Base-by-base conservation (phyloP, 2,797 vertebrate genomes). In the Threskiornis aethiopicus region DNA sequence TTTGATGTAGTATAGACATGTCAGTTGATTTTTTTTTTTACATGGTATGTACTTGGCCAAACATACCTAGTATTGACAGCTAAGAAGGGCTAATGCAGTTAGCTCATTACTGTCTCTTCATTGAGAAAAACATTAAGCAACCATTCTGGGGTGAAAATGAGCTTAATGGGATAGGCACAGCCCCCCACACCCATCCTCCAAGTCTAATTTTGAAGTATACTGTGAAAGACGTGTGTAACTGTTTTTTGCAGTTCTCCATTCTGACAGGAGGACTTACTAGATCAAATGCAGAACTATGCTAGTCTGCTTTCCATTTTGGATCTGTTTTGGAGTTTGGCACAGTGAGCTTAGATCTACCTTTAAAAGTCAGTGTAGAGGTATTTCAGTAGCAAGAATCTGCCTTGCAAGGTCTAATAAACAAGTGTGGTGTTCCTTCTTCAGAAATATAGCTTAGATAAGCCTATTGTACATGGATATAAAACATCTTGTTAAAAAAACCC, bases 61-160 rank as follows among this genome's bases (percentile, higher is more conserved):
- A 24, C 11, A 24, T 18, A 41, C 7, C 11, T 46, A 1, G 37
- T 22, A 0, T 9, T 70, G 16, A 26, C 57, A 59, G 37, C n/a
- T 54, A 16, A 75, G 57, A 61, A 47, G 28, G 16, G n/a, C 25
- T 66, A 31, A 52, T 52, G 21, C 33, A 88, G 39, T 35, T 44
- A 11, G n/a, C 21, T 55, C 21, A 24, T 70, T 57, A 47, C 4
- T 75, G 16, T 44, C 16, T 31, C 13, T 66, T 44, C 19, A 17
- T 4, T 69, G 49, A 69, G 29, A 46, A 69, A 84, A 69, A 1
- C 33, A 31, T 51, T n/a, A n/a, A 92, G 19, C 28, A 76, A 26
- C 19, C 10, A 25, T 52, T 84, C 22, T 41, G 33, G 20, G 46
- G 6, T 52, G 17, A 65, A 86, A 91, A 5, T 2, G 2, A 77